Evolutionary conservation across 2,888 invertebrate species (phyloP), one percentile per base, ranked within the genome.

Genomic region (Brachyopa scutellaris): DNA sequence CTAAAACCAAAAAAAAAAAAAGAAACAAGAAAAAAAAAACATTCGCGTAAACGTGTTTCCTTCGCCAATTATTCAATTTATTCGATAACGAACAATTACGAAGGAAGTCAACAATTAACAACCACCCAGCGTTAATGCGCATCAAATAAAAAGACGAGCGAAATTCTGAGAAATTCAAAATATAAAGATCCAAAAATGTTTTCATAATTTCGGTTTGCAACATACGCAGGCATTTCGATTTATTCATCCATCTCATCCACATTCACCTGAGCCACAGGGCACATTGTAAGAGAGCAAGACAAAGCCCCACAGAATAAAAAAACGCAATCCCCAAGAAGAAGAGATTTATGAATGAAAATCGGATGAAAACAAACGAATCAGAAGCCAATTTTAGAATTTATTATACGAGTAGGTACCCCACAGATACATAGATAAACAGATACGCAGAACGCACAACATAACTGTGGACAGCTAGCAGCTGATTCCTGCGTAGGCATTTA

Each of bases 281-380:
- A n/a, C n/a, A 59, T 11, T 21, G 51, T 17, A n/a, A n/a, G 19
- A 59, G 55, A 38, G 36, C n/a, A 61, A 61, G 53, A 76, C 55
- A 77, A 42, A 70, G 23, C 55, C 47, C 33, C 36, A n/a, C n/a
- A n/a, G n/a, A n/a, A n/a, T n/a, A n/a, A n/a, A n/a, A 62, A 21
- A 69, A 40, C 23, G n/a, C 31, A 40, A 8, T 7, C 61, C 9
- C 4, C 19, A 47, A 42, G 9, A 26, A 26, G 21, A 45, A 11
- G 31, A 55, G 70, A 74, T 69, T 80, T 61, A 74, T 80, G 79
- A 80, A 80, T 80, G 79, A 67, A 80, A 74, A 66, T 67, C 42
- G 9, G 45, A 36, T 40, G 49, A 73, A 67, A 79, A 66, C 59
- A 73, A 59, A 66, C 59, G 45, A 55, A 67, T 79, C 79, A 73